Evolutionary conservation across 1,140 invertebrate genomes (phyloP).

Genomic region (Polypedilum pembai): DNA sequence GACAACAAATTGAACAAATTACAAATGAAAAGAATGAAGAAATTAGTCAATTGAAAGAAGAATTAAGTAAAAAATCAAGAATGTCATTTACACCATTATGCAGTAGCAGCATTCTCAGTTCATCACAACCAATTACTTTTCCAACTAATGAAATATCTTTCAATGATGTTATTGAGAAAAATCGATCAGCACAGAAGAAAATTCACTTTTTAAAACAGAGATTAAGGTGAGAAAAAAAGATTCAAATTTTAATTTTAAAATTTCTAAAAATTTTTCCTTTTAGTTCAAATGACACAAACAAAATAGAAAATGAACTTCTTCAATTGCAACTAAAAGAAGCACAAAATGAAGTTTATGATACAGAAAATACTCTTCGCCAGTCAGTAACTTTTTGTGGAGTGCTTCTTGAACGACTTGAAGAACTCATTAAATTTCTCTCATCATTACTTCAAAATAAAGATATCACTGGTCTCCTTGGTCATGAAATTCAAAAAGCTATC

Average conservation of each 20-base stretch:
- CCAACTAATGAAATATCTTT: constrained; percentile 8
- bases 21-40: constrained; percentile 25
- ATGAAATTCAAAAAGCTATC: constrained; percentile 46
- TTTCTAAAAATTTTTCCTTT: background rate
- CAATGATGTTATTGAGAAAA: constrained; percentile 31
- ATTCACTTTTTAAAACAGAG: constrained; percentile 7
- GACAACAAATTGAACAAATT: constrained; percentile 22
- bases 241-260: background rate
- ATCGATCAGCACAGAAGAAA: constrained; percentile 32
- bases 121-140: background rate
- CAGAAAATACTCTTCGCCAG: constrained; percentile 50
- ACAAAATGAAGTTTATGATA: constrained; percentile 36
- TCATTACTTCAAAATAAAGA: constrained; percentile 58
- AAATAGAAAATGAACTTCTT: constrained; percentile 33
- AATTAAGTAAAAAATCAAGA: background rate
- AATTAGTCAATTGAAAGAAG: constrained; percentile 21
- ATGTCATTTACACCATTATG: background rate
- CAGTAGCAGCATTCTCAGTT: background rate
- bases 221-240: background rate
- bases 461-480: constrained; percentile 46
- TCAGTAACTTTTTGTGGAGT: constrained; percentile 56
- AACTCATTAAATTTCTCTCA: constrained; percentile 62
- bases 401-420: constrained; percentile 56
- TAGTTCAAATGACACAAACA: constrained; percentile 17
- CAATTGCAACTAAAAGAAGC: constrained; percentile 42